Percentiles rank a stretch among this genome's conserved stretches.
Conservation (phyloP, 1,140 invertebrate genomes). For the Dreissena polymorpha region DNA sequence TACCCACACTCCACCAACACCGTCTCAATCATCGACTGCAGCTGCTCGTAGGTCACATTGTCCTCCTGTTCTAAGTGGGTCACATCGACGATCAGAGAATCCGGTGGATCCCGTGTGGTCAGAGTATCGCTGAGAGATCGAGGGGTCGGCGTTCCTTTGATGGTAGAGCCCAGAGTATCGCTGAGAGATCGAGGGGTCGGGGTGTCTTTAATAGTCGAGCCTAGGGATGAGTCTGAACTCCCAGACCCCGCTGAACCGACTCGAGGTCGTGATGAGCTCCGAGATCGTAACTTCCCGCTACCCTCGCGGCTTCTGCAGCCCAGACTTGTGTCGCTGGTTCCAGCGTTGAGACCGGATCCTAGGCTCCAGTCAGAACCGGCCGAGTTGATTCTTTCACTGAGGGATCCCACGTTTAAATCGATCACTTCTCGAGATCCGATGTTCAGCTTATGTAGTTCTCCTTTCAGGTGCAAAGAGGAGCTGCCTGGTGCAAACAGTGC, state of each 20-base stretch:
- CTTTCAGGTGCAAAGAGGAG: constrained; percentile 74
- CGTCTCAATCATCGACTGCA: constrained; percentile 77
- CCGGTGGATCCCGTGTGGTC: not conserved
- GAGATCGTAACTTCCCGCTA: not conserved
- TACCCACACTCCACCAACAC: constrained; percentile 76
- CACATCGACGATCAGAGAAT: constrained; percentile 45
- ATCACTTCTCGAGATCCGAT: constrained; percentile 76
- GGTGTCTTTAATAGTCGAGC: not conserved
- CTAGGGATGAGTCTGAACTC: not conserved
- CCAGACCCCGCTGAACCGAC: constrained; percentile 21
- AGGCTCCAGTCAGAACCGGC: constrained; percentile 55
- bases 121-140: not conserved
- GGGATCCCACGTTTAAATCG: constrained; percentile 71
- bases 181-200: constrained; percentile 30
- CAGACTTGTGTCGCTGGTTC: constrained; percentile 25
- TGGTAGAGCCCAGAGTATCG: constrained; percentile 22
- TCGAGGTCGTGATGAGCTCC: not conserved
- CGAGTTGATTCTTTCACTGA: constrained; percentile 61
- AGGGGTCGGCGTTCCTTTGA: constrained; percentile 10
- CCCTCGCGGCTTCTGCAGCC: constrained; percentile 4
- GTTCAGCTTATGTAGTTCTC: constrained; percentile 76
- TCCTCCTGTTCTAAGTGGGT: constrained; percentile 70
- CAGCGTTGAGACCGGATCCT: constrained; percentile 16
- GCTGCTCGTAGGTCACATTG: constrained; percentile 78
- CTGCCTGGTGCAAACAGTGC: constrained; percentile 75